Percentiles rank a stretch among this genome's conserved stretches.
Evolutionary conservation across 2,888 invertebrate genomes (phyloP).

Genomic region (Spisula subtruncata): DNA sequence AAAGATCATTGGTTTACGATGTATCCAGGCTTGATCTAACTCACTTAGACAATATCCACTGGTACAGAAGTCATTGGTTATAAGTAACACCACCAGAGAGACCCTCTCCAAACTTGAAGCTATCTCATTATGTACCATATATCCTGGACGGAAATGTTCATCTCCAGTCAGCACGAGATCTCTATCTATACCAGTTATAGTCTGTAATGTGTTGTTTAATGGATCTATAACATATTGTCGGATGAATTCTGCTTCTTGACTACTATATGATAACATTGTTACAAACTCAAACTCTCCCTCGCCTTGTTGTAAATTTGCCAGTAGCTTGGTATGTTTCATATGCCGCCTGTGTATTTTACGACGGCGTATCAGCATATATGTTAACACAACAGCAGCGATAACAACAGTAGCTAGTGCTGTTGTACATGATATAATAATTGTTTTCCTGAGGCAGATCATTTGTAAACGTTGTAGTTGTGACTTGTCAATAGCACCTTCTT

Average conservation of each 20-base stretch:
- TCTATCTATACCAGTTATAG: conserved; percentile 27
- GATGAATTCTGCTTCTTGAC: conserved; percentile 31
- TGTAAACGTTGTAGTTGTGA: background rate
- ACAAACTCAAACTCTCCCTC: conserved; percentile 25
- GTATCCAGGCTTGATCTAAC: conserved; percentile 29
- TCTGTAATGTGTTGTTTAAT: conserved; percentile 12
- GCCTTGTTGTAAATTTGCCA: background rate
- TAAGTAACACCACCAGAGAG: background rate
- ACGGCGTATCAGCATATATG: background rate
- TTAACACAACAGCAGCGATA: background rate
- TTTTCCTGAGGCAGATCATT: conserved; percentile 3
- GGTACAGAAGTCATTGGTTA: conserved; percentile 21
- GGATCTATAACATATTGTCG: background rate
- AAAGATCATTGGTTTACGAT: conserved; percentile 35
- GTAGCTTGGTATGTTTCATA: background rate
- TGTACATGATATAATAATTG: background rate
- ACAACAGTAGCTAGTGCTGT: background rate
- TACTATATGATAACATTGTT: conserved; percentile 11
- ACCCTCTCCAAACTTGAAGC: background rate
- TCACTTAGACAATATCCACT: conserved; percentile 26
- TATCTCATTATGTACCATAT: conserved; percentile 28
- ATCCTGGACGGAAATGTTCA: conserved; percentile 30
- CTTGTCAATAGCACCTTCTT: background rate
- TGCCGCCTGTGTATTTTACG: background rate
- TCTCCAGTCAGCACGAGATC: conserved; percentile 29